phyloP scores from a whole-genome alignment of 1,140 invertebrate genomes.

The Dinoponera quadriceps region DNA sequence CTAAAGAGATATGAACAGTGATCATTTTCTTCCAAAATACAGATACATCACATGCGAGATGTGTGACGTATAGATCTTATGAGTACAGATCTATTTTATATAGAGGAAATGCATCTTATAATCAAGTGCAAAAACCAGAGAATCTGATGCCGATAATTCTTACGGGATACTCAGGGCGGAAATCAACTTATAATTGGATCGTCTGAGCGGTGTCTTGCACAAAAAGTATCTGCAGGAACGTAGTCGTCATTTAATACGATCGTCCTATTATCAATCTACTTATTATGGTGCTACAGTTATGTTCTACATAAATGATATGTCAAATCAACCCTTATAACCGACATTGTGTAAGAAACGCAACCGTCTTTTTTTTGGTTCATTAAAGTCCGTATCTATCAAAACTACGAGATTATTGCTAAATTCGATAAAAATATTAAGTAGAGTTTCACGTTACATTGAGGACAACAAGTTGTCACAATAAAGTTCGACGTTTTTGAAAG shows the following conservation, averaged over 20 bases:
- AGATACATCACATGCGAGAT: neutral
- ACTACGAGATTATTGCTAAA: neutral
- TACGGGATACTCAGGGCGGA: neutral
- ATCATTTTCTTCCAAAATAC: neutral
- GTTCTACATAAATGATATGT: slow-evolving; percentile 43
- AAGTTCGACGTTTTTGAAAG: neutral
- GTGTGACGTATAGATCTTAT: slow-evolving; percentile 5
- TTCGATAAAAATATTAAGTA: slow-evolving; percentile 26
- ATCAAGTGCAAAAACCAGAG: neutral
- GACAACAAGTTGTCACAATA: neutral
- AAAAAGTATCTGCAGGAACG: slow-evolving; percentile 71
- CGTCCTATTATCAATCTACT: slow-evolving; percentile 70
- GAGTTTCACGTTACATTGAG: neutral
- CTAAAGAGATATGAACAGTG: neutral
- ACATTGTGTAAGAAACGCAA: neutral
- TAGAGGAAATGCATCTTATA: neutral
- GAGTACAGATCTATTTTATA: slow-evolving; percentile 2
- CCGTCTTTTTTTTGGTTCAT: neutral
- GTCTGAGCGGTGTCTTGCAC: slow-evolving; percentile 66
- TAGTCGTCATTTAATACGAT: slow-evolving; percentile 63
- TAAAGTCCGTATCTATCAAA: slow-evolving; percentile 14
- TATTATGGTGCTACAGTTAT: slow-evolving; percentile 64
- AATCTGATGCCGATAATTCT: neutral
- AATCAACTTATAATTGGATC: slow-evolving; percentile 68
- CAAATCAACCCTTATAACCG: slow-evolving; percentile 14